These are phyloP conservation scores for Megathymus violae DNA, from an alignment of 1,140 invertebrate genomes.

Conservation along the genomic window DNA sequence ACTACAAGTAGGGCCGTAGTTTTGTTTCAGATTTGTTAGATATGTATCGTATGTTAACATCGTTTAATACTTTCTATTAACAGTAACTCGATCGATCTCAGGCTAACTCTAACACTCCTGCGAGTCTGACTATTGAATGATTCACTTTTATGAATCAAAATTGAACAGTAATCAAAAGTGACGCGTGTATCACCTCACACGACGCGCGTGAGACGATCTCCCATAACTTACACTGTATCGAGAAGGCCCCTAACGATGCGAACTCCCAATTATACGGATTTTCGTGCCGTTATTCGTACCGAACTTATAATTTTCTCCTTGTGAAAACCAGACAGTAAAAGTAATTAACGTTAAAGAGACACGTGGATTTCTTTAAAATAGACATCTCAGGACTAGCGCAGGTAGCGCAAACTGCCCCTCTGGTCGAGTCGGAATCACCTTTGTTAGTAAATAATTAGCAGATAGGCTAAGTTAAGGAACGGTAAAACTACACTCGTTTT, in stretches of 20 bases:
- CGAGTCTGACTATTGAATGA: too few relatives aligned
- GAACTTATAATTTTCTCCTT: slow-evolving; percentile 3
- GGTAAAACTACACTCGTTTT: slow-evolving; percentile 18
- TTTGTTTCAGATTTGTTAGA: too few relatives aligned
- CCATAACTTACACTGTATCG: neutral
- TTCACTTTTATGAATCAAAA: too few relatives aligned
- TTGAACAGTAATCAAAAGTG: too few relatives aligned
- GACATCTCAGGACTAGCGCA: neutral
- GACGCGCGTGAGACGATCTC: neutral
- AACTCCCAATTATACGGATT: slow-evolving; percentile 15
- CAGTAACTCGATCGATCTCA: too few relatives aligned
- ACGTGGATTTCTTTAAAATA: slow-evolving; percentile 1
- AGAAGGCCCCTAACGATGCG: slow-evolving; percentile 3
- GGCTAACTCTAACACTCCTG: too few relatives aligned
- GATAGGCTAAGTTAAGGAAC: neutral
- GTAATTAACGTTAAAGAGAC: slow-evolving; percentile 2
- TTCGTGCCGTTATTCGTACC: slow-evolving; percentile 5
- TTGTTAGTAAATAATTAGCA: neutral
- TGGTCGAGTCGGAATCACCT: too few relatives aligned
- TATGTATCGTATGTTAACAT: too few relatives aligned
- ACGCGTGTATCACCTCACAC: too few relatives aligned
- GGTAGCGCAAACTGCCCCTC: too few relatives aligned
- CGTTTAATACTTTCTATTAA: too few relatives aligned
- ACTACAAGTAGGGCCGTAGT: too few relatives aligned
- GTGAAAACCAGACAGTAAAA: neutral